Percentiles rank a stretch among this genome's conserved stretches.
Evolutionary conservation across 2,888 invertebrate species (phyloP).

Genomic region (Molanna angustata): DNA sequence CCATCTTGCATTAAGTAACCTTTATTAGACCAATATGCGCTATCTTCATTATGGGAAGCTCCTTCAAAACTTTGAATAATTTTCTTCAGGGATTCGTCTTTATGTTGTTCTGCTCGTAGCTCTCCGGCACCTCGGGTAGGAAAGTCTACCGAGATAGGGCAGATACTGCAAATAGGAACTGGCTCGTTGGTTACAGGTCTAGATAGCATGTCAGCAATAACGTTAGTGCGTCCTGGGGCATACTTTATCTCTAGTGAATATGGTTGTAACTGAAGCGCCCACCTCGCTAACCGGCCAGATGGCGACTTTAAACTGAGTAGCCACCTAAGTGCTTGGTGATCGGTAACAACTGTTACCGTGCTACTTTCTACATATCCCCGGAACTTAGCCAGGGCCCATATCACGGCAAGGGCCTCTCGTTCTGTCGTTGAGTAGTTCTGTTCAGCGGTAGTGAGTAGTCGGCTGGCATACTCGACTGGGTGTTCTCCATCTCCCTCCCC

Average conservation of each 20-base stretch:
- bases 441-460: not conserved
- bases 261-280: conserved; percentile 3
- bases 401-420: not conserved
- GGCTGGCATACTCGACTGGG: conserved; percentile 25
- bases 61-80: conserved; percentile 3
- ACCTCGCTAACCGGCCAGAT: conserved; percentile 6
- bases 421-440: conserved; percentile 1
- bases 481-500: conserved; percentile 1
- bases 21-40: conserved; percentile 7
- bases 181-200: not conserved
- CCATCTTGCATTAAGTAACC: conserved; percentile 23
- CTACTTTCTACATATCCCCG: not conserved
- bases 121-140: not conserved
- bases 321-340: conserved; percentile 8
- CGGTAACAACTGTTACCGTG: not conserved
- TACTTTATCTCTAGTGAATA: not conserved
- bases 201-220: not conserved
- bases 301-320: not conserved
- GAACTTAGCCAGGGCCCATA: conserved; percentile 1
- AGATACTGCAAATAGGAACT: not conserved
- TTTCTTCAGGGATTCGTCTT: not conserved
- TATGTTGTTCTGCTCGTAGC: not conserved
- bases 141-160: not conserved
- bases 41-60: not conserved
- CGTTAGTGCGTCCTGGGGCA: conserved; percentile 1